Base-by-base conservation (phyloP, 2,797 vertebrate genomes). In the Poliocrania exsul region DNA sequence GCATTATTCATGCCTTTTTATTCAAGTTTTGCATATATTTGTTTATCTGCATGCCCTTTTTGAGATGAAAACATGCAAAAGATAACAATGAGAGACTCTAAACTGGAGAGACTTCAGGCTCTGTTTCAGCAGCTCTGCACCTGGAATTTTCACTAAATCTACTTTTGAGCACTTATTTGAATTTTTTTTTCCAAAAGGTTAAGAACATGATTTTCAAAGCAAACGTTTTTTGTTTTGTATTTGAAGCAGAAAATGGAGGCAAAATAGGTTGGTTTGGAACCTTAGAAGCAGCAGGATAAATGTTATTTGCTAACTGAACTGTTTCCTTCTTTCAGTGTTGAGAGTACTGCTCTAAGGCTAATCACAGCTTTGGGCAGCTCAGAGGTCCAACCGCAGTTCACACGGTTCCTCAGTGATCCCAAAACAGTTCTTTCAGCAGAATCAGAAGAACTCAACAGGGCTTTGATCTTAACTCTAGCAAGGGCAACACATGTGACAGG, bases 301-400 rank as follows among this genome's bases (percentile, higher is more conserved):
- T 40, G 24, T 47, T 49, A 9, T 60, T 40, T 88, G 14, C 54
- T 93, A 72, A 86, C 54, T 54, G 38, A 23, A 6, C 51, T 80
- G 20, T 91, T 75, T 88, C 54, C 42, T 85, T 79, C 53, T 93
- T 95, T 89, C 74, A 99, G 99, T 69, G 99, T 99, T 47, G 99
- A 99, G 97, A 99, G 99, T 96, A 99, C 99, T 9, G 99, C 99
- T 16, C 96, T 99, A 49, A 98, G 99, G 88, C 94, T 99, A 44
- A 99, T 99, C 97, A 99, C 99, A 6, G 99, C 99, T 4, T 94
- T 99, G 84, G 99, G 99, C 17, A 99, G 99, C 93, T 99, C 99
- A 0, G 99, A 99, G 95, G 99, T 99, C 7, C 99, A 99, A 46
- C 99, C 99, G 0, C 99, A 99, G 97, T 99, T 99, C 88, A 99